Percentiles rank a stretch among this genome's conserved stretches.
Evolutionary conservation across 35 echinoderm and acorn worm genomes (phyloP).

Genomic region (Patiria miniata): DNA sequence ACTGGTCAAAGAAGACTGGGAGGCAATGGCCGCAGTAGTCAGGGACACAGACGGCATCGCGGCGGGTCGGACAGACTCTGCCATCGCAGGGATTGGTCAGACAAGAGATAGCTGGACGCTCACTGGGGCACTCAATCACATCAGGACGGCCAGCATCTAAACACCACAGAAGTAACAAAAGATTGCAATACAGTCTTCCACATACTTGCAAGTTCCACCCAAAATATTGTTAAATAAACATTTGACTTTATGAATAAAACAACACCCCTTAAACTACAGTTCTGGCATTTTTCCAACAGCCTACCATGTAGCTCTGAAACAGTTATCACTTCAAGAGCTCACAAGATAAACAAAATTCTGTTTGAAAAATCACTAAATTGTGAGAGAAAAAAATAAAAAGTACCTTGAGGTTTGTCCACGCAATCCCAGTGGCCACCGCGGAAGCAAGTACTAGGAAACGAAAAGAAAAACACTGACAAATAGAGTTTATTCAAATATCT

Average conservation of each 20-base stretch:
- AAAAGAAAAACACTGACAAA: background rate
- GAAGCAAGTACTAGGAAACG: background rate
- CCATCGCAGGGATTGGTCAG: background rate
- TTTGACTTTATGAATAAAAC: too few species aligned
- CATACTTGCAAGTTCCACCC: too few species aligned
- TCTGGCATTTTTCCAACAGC: too few species aligned
- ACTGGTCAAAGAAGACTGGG: background rate
- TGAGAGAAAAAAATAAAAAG: background rate
- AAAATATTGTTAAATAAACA: too few species aligned
- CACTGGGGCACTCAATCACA: background rate
- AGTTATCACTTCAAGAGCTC: too few species aligned
- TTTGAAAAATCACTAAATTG: too few species aligned
- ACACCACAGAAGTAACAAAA: background rate
- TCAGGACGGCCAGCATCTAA: background rate
- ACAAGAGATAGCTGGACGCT: background rate
- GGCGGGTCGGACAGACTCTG: background rate
- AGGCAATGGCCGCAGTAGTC: background rate
- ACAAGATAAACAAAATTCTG: too few species aligned
- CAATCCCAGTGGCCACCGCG: slow-evolving; percentile 8
- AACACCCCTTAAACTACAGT: too few species aligned
- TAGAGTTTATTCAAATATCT: background rate
- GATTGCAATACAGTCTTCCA: too few species aligned
- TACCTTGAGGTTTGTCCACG: background rate
- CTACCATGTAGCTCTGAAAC: too few species aligned
- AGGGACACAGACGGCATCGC: background rate